Evolutionary conservation across 2,888 invertebrate genomes (phyloP).

Genomic region (Podotricha telesiphe): DNA sequence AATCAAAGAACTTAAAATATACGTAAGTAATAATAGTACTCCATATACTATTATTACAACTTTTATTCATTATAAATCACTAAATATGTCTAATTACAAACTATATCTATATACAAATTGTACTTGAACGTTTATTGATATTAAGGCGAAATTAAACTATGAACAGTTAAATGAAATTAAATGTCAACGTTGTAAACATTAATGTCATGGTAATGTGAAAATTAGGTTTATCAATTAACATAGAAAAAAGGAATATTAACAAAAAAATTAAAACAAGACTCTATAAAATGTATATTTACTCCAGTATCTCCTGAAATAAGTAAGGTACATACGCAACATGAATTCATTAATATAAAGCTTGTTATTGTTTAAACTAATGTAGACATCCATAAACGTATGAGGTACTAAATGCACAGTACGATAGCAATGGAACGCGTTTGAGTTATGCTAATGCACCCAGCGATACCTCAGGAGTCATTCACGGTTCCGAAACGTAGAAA

Average conservation of each 20-base stretch:
- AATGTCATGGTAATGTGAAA: not conserved
- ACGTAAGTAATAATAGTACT: too few relatives aligned
- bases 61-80: too few relatives aligned
- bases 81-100: too few relatives aligned
- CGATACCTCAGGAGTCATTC: constrained; percentile 49
- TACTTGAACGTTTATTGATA: too few relatives aligned
- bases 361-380: constrained; percentile 21
- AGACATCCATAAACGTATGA: constrained; percentile 30
- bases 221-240: not conserved
- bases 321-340: constrained; percentile 5
- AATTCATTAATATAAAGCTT: constrained; percentile 18
- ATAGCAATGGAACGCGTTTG: constrained; percentile 50
- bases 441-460: constrained; percentile 53
- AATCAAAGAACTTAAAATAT: too few relatives aligned
- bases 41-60: too few relatives aligned
- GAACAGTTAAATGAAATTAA: not conserved
- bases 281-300: constrained; percentile 2
- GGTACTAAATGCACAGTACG: constrained; percentile 46
- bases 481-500: constrained; percentile 53
- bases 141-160: not conserved
- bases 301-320: not conserved
- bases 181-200: not conserved
- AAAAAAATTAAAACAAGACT: not conserved
- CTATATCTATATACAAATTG: too few relatives aligned
- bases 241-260: not conserved